Evolutionary conservation across 1,140 invertebrate genomes (phyloP).

Genomic region (Lordiphosa collinella): DNA sequence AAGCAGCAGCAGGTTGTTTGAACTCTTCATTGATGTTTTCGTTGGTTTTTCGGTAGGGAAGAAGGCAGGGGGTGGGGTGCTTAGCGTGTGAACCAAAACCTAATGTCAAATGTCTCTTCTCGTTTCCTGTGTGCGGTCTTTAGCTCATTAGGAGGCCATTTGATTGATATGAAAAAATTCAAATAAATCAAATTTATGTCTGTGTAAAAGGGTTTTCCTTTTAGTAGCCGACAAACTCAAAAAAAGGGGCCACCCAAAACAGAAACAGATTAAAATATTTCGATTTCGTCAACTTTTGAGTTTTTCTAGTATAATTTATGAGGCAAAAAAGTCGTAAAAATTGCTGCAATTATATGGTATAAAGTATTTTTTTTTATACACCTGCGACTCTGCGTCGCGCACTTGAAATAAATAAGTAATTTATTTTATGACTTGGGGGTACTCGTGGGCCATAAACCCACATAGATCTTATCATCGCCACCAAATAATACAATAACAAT

Average conservation of each 20-base stretch:
- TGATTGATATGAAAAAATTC: constrained; percentile 56
- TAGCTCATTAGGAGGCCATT: constrained; percentile 45
- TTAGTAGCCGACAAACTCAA: constrained; percentile 3
- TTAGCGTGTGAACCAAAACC: constrained; percentile 52
- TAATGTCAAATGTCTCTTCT: constrained; percentile 58
- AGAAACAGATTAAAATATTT: constrained; percentile 11
- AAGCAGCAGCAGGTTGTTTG: constrained; percentile 56
- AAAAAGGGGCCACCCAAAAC: constrained; percentile 22
- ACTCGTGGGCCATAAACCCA: constrained; percentile 38
- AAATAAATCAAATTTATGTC: constrained; percentile 76
- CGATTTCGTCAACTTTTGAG: constrained; percentile 12
- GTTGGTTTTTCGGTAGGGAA: neutral
- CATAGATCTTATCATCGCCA: constrained; percentile 63
- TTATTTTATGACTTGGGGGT: constrained; percentile 60
- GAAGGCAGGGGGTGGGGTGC: constrained; percentile 4
- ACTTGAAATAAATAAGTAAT: constrained; percentile 74
- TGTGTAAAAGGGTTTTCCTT: constrained; percentile 21
- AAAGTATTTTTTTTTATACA: constrained; percentile 9
- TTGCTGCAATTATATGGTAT: constrained; percentile 56
- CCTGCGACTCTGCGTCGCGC: constrained; percentile 21
- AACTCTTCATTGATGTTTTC: constrained; percentile 26
- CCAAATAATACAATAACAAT: constrained; percentile 61
- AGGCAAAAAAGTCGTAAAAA: constrained; percentile 53
- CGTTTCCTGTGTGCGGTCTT: constrained; percentile 47
- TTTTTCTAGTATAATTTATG: constrained; percentile 55